phyloP scores from a whole-genome alignment of 2,113 vertebrate genomes.

The Chloroceryle aenea region DNA sequence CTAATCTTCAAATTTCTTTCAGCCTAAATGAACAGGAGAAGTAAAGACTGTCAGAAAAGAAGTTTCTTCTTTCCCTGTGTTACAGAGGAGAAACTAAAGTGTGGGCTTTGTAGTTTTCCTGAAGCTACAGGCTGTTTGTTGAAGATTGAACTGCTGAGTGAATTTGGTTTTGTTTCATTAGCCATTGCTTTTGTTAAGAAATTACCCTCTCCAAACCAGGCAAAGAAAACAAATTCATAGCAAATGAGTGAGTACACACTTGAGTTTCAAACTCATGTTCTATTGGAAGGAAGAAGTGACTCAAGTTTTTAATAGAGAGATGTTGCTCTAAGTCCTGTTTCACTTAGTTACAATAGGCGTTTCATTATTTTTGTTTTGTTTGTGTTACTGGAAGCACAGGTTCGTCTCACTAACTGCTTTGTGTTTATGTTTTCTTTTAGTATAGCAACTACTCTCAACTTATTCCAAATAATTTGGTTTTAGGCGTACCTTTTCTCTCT shows the following conservation, averaged over 20 bases:
- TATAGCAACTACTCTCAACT: slow-evolving; percentile 17
- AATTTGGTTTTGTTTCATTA: not conserved
- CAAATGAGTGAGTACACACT: not conserved
- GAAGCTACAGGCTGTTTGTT: not conserved
- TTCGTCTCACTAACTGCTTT: not conserved
- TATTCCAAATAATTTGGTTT: not conserved
- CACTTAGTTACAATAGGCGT: slow-evolving; percentile 44
- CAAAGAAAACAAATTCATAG: not conserved
- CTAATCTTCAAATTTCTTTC: not conserved
- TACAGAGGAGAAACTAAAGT: not conserved
- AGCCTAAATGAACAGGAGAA: not conserved
- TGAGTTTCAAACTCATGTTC: not conserved
- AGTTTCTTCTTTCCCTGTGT: not conserved
- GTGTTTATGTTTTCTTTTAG: slow-evolving; percentile 28
- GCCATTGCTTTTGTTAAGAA: not conserved
- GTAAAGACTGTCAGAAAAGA: not conserved
- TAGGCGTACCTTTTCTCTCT: slow-evolving; percentile 3
- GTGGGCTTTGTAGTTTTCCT: not conserved
- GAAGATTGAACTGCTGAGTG: not conserved
- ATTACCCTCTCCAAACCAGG: not conserved
- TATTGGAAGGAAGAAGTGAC: slow-evolving; percentile 12
- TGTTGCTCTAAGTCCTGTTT: not conserved
- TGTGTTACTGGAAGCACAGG: slow-evolving; percentile 15
- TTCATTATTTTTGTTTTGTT: slow-evolving; percentile 55
- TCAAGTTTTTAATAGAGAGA: not conserved